Evolutionary conservation across 2,888 invertebrate genomes (phyloP).

Genomic region (Sarcophaga subvicina): DNA sequence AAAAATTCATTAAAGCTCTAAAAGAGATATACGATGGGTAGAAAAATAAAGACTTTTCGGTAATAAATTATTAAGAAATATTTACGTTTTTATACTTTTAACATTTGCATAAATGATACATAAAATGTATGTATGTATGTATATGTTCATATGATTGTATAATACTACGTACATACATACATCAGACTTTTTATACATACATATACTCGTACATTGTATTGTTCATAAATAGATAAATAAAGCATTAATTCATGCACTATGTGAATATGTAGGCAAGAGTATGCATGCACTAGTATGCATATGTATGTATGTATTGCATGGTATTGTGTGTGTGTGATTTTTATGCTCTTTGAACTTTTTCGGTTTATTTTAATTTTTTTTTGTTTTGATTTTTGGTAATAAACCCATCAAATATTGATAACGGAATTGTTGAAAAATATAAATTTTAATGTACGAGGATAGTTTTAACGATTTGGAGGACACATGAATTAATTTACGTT

Average conservation of each 20-base stretch:
- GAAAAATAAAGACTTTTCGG: slow-evolving; percentile 54
- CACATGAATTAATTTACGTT: not conserved
- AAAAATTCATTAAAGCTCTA: slow-evolving; percentile 60
- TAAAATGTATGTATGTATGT: slow-evolving; percentile 37
- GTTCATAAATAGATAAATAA: not conserved
- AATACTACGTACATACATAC: not conserved
- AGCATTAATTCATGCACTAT: slow-evolving; percentile 5
- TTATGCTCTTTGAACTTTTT: slow-evolving; percentile 33
- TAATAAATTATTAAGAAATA: slow-evolving; percentile 65
- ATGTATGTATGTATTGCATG: not conserved
- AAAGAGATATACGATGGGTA: slow-evolving; percentile 39
- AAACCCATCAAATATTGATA: slow-evolving; percentile 37
- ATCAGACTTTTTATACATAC: not conserved
- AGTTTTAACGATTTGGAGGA: not conserved
- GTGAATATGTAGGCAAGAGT: not conserved
- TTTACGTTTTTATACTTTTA: slow-evolving; percentile 43
- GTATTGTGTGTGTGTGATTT: slow-evolving; percentile 12
- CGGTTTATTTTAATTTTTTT: not conserved
- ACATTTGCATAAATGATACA: slow-evolving; percentile 62
- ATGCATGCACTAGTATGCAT: not conserved
- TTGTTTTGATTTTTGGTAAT: not conserved
- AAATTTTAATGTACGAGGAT: slow-evolving; percentile 22
- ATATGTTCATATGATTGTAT: too few species aligned
- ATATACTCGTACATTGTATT: not conserved
- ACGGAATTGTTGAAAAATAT: not conserved